These are phyloP conservation scores for Seladonia tumulorum DNA, from an alignment of 2,888 invertebrate species.

Conservation along the genomic window DNA sequence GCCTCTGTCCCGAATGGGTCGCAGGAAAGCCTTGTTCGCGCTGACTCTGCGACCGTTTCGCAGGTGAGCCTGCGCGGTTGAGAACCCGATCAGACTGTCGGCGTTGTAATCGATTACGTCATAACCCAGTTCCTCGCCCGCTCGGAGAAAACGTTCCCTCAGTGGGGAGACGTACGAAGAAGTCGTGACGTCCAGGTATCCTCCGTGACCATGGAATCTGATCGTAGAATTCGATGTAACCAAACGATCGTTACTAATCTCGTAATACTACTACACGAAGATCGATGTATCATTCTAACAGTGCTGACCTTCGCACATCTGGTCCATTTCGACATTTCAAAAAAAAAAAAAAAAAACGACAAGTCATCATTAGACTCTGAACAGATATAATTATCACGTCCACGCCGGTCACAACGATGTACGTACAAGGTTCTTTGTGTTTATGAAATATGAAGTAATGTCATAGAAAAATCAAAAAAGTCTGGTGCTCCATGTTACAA, in stretches of 20 bases:
- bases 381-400: not conserved
- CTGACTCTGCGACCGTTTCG: constrained; percentile 91
- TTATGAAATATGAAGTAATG: too few species aligned
- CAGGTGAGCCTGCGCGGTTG: constrained; percentile 89
- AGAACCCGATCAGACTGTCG: constrained; percentile 88
- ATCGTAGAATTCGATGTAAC: constrained; percentile 74
- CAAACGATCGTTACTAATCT: not conserved
- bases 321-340: not conserved
- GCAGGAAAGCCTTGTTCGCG: constrained; percentile 91
- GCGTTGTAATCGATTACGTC: constrained; percentile 90
- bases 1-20: constrained; percentile 87
- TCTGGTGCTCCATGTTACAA: too few species aligned
- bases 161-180: constrained; percentile 88
- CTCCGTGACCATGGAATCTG: constrained; percentile 88
- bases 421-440: too few species aligned
- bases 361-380: not conserved
- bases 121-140: constrained; percentile 90
- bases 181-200: constrained; percentile 89
- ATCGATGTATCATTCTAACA: not conserved
- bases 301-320: not conserved
- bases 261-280: not conserved
- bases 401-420: too few species aligned
- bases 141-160: constrained; percentile 88
- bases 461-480: too few species aligned
- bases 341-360: not conserved